Conservation (phyloP, 2,113 vertebrate genomes). For the Heliornis fulica region DNA sequence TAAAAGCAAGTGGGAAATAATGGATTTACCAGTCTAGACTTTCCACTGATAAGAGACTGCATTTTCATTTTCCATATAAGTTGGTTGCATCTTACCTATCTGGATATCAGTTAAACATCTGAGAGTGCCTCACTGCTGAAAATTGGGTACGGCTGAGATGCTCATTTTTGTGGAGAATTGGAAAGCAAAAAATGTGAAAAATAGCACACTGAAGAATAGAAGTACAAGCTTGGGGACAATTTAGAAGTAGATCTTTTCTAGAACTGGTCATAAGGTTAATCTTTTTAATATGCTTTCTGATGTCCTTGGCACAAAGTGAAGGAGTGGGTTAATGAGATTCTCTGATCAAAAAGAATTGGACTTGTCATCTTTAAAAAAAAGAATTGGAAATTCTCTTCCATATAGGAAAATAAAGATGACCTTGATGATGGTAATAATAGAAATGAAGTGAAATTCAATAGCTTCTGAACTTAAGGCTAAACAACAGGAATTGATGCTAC, state of each 20-base stretch:
- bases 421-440: background rate
- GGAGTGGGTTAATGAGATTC: slow-evolving; percentile 36
- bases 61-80: background rate
- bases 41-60: background rate
- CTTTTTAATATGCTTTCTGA: slow-evolving; percentile 2
- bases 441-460: slow-evolving; percentile 38
- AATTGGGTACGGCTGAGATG: background rate
- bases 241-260: background rate
- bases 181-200: background rate
- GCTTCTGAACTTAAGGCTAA: background rate
- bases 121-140: background rate
- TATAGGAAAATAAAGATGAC: background rate
- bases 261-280: slow-evolving; percentile 6
- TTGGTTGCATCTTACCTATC: background rate
- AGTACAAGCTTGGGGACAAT: background rate
- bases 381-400: background rate
- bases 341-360: slow-evolving; percentile 28
- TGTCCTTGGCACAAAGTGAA: slow-evolving; percentile 7
- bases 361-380: background rate
- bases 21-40: background rate
- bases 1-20: background rate
- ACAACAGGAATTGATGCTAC: background rate
- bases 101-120: background rate
- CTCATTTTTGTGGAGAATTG: fast-evolving
- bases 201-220: background rate